Evolutionary conservation across 2,888 invertebrate genomes (phyloP), one percentile per base, ranked within the genome.

Genomic region (Carabus problematicus): DNA sequence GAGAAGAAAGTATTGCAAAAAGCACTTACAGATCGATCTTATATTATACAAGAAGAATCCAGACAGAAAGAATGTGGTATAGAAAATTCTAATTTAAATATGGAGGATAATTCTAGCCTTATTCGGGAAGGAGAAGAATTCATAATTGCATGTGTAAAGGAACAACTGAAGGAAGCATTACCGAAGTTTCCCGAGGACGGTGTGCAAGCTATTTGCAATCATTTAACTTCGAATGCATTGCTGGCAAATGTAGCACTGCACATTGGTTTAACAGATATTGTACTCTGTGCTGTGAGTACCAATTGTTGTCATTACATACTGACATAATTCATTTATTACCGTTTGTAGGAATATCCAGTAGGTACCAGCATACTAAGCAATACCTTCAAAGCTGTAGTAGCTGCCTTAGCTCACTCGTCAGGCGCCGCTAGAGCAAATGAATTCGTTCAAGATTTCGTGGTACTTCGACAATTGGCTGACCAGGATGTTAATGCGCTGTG

Each of bases 401-500:
- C 90, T 12, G 94, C 93, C 0, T 80, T 98, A 4, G 81, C 87
- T 1, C 82, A 85, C 68, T 91, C 91, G 29, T 86, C 89, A 29
- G 89, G 90, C 39, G 80, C 84, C 49, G 85, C 88, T 61, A 85
- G 86, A 64, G 88, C 93, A 0, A 87, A 90, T 68, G 82, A 85
- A 69, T 95, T 99, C 82, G 88, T 98, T 0, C 84, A 92, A 64
- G 98, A 98, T 79, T 91, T 94, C 77, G 87, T 98, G 64, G 87
- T 98, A 67, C 73, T 88, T 8, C 89, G 93, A 1, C 92, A 92
- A 76, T 81, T 99, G 49, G 89, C 91, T 79, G 95, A 92, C 12
- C 88, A 92, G 80, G 94, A 97, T 79, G 81, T 98, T 3, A 89
- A 89, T 74, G 94, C 95, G 71, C 85, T 94, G 70, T 97, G 95